A percentile compares a stretch with the other conserved stretches of the same genome.
Evolutionary conservation across 2,113 vertebrate genomes (phyloP).

Genomic region (Bagarius yarrelli): DNA sequence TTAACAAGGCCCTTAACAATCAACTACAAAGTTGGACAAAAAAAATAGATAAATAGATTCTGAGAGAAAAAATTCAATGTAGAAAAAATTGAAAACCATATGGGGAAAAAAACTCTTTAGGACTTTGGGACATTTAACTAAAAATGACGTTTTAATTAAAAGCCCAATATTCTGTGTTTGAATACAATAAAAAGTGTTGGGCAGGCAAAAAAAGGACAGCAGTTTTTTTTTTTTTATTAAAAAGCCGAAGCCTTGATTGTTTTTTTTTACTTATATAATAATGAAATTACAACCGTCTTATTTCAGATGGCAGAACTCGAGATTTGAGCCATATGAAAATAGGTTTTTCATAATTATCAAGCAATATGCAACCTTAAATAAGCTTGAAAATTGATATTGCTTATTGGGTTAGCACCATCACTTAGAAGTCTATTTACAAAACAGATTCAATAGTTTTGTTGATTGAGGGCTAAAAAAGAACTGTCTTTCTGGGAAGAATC

Average conservation of each 20-base stretch:
- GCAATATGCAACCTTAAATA: constrained; percentile 2
- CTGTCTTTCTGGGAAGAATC: background rate
- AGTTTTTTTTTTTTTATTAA: background rate
- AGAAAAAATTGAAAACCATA: too few relatives aligned
- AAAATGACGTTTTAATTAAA: too few relatives aligned
- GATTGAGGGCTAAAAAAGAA: background rate
- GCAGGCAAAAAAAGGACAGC: background rate
- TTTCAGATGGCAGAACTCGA: background rate
- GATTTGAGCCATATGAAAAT: constrained; percentile 3
- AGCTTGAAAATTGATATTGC: constrained; percentile 10
- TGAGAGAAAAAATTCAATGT: too few relatives aligned
- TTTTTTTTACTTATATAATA: constrained; percentile 4
- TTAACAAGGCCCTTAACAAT: too few relatives aligned
- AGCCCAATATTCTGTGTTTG: too few relatives aligned
- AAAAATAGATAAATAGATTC: too few relatives aligned
- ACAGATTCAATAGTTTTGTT: constrained; percentile 1
- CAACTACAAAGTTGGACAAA: too few relatives aligned
- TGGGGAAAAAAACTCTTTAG: too few relatives aligned
- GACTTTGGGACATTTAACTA: too few relatives aligned
- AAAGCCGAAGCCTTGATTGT: background rate
- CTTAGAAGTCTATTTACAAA: background rate
- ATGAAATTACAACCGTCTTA: constrained; percentile 8
- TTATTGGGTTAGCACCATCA: constrained; percentile 16
- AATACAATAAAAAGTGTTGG: too few relatives aligned
- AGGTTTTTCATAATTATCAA: constrained; percentile 5